Evolutionary conservation across 2,888 invertebrate species (phyloP).

Genomic region (Trichogramma evanescens): DNA sequence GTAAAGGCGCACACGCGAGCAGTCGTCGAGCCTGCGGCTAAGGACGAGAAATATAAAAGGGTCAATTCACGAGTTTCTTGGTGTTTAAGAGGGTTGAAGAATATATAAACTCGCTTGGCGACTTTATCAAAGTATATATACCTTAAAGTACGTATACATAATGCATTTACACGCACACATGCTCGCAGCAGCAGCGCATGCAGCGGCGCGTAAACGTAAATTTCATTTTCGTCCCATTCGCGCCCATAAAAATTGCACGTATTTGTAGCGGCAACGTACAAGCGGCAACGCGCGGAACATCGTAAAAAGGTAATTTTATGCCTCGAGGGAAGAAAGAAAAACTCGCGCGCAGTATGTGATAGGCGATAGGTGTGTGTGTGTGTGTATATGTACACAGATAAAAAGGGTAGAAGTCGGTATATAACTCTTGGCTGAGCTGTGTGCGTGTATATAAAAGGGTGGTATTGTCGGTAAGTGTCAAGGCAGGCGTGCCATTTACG

Average conservation of each 20-base stretch:
- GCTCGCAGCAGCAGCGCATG: background rate
- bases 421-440: too few species aligned
- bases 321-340: slow-evolving; percentile 15
- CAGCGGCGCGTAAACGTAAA: slow-evolving; percentile 13
- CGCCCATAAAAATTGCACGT: slow-evolving; percentile 4
- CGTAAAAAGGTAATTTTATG: slow-evolving; percentile 22
- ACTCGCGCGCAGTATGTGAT: too few species aligned
- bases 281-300: slow-evolving; percentile 19
- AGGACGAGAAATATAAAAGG: slow-evolving; percentile 1
- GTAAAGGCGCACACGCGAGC: background rate
- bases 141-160: too few species aligned
- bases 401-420: too few species aligned
- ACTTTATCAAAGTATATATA: slow-evolving; percentile 13
- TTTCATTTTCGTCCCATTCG: slow-evolving; percentile 20
- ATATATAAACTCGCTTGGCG: background rate
- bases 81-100: background rate
- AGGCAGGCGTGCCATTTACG: slow-evolving; percentile 22
- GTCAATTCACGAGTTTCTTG: background rate
- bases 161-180: too few species aligned
- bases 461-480: slow-evolving; percentile 37
- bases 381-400: too few species aligned
- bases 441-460: slow-evolving; percentile 11
- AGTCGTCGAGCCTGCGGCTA: background rate
- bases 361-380: too few species aligned
- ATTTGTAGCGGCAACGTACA: slow-evolving; percentile 15